Conservation (phyloP, 2,888 invertebrate genomes). For the Andrena bucephala region DNA sequence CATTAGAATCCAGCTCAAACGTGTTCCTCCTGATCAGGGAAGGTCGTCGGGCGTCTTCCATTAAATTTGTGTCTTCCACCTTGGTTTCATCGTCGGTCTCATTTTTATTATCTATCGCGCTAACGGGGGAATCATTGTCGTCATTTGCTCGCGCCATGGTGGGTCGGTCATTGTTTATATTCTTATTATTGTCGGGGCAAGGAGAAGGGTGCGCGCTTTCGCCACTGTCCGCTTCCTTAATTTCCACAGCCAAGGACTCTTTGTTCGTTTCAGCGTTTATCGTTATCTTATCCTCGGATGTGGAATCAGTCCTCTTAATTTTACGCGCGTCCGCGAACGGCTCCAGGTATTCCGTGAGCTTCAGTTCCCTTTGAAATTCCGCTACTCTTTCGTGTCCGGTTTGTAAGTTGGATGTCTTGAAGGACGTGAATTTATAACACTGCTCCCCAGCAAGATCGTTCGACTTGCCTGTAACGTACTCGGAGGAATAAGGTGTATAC, state of each 20-base stretch:
- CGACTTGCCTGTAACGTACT: conserved; percentile 61
- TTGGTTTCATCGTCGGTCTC: conserved; percentile 14
- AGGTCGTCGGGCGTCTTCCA: conserved; percentile 71
- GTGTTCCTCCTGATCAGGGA: conserved; percentile 84
- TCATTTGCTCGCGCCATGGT: conserved; percentile 31
- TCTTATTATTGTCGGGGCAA: conserved; percentile 80
- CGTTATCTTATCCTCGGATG: conserved; percentile 72
- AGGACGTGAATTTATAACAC: conserved; percentile 66
- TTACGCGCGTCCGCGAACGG: conserved; percentile 75
- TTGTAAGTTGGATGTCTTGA: conserved; percentile 69
- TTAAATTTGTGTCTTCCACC: conserved; percentile 13
- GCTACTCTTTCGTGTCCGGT: conserved; percentile 76
- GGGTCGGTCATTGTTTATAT: conserved; percentile 60
- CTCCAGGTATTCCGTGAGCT: conserved; percentile 78
- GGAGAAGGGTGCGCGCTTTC: conserved; percentile 83
- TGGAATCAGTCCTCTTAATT: conserved; percentile 72
- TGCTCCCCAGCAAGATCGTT: conserved; percentile 62
- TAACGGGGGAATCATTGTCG: conserved; percentile 6
- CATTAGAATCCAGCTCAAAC: conserved; percentile 85
- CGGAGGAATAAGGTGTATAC: conserved; percentile 50
- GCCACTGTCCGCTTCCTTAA: conserved; percentile 83
- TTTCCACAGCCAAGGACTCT: conserved; percentile 82
- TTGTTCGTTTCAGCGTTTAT: conserved; percentile 74
- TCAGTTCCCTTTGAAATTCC: conserved; percentile 80
- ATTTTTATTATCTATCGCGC: not conserved